Evolutionary conservation across 2,888 invertebrate species (phyloP).

Genomic region (Lasioglossum villosulum): DNA sequence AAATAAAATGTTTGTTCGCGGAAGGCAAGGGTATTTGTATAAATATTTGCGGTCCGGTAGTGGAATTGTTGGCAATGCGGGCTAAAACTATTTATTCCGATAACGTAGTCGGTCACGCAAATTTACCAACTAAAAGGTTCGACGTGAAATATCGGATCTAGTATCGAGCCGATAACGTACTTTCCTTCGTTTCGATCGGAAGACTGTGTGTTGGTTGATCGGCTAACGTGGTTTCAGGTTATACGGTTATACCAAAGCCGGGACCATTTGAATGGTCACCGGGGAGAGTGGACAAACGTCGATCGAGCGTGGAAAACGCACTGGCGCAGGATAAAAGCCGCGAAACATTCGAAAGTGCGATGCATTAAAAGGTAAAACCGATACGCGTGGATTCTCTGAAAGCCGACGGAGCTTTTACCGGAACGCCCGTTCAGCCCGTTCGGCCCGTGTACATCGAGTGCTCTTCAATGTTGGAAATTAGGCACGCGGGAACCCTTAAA

Average conservation of each 20-base stretch:
- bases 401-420: constrained; percentile 62
- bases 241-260: constrained; percentile 51
- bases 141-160: constrained; percentile 30
- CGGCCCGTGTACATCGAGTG: constrained; percentile 15
- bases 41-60: neutral
- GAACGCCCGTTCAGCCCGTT: neutral
- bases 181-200: constrained; percentile 49
- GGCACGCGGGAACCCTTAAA: constrained; percentile 10
- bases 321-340: constrained; percentile 68
- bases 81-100: neutral
- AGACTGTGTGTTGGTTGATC: constrained; percentile 39
- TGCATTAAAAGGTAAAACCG: constrained; percentile 68
- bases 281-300: constrained; percentile 52
- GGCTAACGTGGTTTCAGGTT: constrained; percentile 50
- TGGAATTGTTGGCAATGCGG: neutral
- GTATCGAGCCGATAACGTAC: constrained; percentile 40
- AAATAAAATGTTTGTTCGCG: too few relatives aligned
- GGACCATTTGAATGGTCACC: constrained; percentile 38
- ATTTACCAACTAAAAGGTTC: constrained; percentile 19
- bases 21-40: neutral
- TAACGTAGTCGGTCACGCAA: neutral
- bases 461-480: constrained; percentile 8
- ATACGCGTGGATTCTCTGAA: constrained; percentile 48
- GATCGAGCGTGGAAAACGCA: constrained; percentile 71
- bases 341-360: constrained; percentile 71